phyloP scores from a whole-genome alignment of 1,140 invertebrate species.

The Babylonia areolata region DNA sequence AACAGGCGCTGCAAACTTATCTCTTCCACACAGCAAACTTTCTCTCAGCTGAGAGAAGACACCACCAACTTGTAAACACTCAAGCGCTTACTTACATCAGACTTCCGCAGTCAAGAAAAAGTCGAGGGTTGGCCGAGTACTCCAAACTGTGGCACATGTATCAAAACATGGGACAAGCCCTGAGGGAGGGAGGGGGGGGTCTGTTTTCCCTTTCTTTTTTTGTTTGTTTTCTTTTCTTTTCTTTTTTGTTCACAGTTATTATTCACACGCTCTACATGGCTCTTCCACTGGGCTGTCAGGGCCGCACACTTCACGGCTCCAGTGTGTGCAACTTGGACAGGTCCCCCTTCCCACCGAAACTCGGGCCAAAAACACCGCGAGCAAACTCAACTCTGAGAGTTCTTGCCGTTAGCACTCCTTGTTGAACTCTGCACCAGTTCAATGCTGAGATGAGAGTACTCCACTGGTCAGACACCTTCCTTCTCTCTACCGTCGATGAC shows the following conservation, averaged over 20 bases:
- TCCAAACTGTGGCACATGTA: slow-evolving; percentile 10
- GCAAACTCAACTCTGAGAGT: neutral
- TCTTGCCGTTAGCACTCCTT: slow-evolving; percentile 6
- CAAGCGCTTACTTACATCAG: neutral
- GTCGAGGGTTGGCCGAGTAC: slow-evolving; percentile 20
- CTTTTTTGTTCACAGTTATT: neutral
- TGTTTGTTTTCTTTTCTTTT: neutral
- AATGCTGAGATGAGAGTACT: neutral
- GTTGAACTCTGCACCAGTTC: neutral
- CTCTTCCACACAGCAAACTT: neutral
- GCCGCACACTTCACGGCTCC: neutral
- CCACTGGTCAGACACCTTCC: neutral
- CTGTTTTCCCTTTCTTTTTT: neutral
- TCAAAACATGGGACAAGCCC: slow-evolving; percentile 10
- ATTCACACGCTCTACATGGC: neutral
- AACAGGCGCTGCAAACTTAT: neutral
- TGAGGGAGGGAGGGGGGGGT: too few species aligned
- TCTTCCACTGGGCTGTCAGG: neutral
- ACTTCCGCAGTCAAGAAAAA: slow-evolving; percentile 7
- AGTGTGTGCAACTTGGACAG: neutral
- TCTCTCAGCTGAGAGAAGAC: neutral
- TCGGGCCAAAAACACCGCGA: neutral
- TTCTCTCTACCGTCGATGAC: neutral
- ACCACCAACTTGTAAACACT: neutral
- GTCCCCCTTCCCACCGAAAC: neutral